Evolutionary conservation across 2,113 vertebrate genomes (phyloP), one percentile per base, ranked within the genome.

Genomic region (Panthera tigris): DNA sequence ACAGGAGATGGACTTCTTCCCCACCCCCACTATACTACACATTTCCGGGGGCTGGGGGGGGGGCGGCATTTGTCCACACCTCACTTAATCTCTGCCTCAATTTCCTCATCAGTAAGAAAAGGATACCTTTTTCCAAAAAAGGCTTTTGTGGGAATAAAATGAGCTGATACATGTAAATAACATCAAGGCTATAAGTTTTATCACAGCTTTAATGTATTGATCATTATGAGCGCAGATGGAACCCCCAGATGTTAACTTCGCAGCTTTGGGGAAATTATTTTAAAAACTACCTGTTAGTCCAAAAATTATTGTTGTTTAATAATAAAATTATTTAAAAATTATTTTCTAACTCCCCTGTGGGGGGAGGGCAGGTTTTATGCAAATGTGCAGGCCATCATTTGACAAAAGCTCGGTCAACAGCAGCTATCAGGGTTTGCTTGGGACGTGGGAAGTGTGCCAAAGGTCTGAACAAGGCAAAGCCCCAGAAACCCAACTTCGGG

Each of bases 1-100:
- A 57, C 3, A 39, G 25, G n/a, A 90, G n/a, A 57, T 27, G 25
- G 23, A 18, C 31, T 92, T 91, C 36, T 65, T 45, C 36, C 4
- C 12, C 0, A 21, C 0, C 19, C 39, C 4, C 18, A n/a, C 36
- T 45, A 21, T 0, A 33, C 19, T 33, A 27, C 3, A 3, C 52
- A 11, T 8, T 87, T 41, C 45, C 7, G 7, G 45, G 7, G 45
- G 45, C 7, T 9, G 45, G 1, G 45, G 45, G 45, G 41, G 7
- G 45, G 45, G 7, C 45, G 27, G 11, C 19, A 36, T 83, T 50
- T 69, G 82, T 69, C 66, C 23, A 76, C 25, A n/a, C 1, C 90
- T 48, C 33, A 18, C 29, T 78, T 86, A 76, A 69, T 74, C 36
- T 84, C 39, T 45, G 9, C 39, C 74, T 93, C 68, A 33, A 39